Base-by-base conservation (phyloP, 2,113 vertebrate species). In the Archocentrus centrarchus region DNA sequence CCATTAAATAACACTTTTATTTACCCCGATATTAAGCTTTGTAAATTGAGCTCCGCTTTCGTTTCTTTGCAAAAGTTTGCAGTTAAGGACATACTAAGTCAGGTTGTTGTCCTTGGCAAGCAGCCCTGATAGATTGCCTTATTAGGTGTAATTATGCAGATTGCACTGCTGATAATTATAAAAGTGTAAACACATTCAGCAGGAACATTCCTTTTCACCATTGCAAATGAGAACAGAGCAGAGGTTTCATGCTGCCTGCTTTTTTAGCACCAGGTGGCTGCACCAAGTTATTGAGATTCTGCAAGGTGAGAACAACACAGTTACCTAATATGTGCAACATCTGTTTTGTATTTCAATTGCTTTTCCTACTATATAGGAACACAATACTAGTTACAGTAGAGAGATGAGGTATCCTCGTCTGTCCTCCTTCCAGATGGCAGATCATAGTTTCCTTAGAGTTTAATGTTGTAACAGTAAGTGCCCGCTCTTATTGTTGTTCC, bases 61-160 rank as follows among this genome's bases (percentile, higher is more conserved):
- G 18, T 77, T 62, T 24, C 27, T 73, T 24, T 86, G 59, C 61
- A 59, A 24, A 92, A 79, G 30, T 93, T 85, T 85, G 59, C 41
- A 20, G 30, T 59, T 82, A 77, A 86, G 84, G 87, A 90, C 88
- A 73, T 27, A 47, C 44, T 62, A 85, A 90, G 76, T 85, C 80
- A 83, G 84, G 77, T 85, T 83, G 79, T 85, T 90, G 85, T 91
- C 88, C 90, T 90, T 94, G 93, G 86, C 87, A 86, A 84, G 84
- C 80, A 59, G 82, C 80, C 84, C 82, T 94, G 89, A 91, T 93
- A 92, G 83, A 91, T 93, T 91, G 88, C 86, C 81, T 93, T 93
- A 92, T 92, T 93, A 93, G 80, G 61, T 73, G 78, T 81, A 91
- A 93, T 94, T 94, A 94, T 94, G 93, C 86, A 93, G 86, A 93